Conservation (phyloP, 1,140 invertebrate genomes). For the Scaptodrosophila lebanonensis region DNA sequence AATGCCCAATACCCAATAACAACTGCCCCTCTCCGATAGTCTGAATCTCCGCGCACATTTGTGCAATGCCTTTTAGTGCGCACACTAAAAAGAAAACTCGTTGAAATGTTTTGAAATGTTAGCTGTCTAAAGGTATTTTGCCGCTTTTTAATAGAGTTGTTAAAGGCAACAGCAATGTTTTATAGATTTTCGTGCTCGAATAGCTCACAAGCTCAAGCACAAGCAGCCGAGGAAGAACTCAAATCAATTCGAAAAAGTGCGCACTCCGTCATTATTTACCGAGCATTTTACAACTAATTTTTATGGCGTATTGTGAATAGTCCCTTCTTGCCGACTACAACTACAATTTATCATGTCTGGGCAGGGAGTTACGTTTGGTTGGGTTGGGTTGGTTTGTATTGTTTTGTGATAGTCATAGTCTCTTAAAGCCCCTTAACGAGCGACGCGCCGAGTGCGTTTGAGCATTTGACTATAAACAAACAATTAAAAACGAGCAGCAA, state of each 20-base stretch:
- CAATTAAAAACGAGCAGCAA: conserved; percentile 57
- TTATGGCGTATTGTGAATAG: conserved; percentile 64
- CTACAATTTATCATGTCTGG: conserved; percentile 63
- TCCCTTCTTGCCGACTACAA: conserved; percentile 45
- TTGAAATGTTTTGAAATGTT: conserved; percentile 55
- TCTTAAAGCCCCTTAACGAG: conserved; percentile 57
- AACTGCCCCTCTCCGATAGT: too few species aligned
- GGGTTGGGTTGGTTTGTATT: too few species aligned
- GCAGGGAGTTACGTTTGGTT: too few species aligned
- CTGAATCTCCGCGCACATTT: conserved; percentile 5
- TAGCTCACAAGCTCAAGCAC: too few species aligned
- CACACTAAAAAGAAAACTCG: conserved; percentile 29
- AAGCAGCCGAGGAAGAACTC: too few species aligned
- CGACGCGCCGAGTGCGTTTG: conserved; percentile 40
- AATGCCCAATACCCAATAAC: too few species aligned
- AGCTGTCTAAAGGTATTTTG: conserved; percentile 14
- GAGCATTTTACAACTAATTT: conserved; percentile 42
- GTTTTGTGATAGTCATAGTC: too few species aligned
- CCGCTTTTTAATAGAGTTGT: conserved; percentile 57
- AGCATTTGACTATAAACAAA: conserved; percentile 62
- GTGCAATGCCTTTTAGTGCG: conserved; percentile 27
- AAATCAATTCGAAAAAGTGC: conserved; percentile 62
- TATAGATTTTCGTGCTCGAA: conserved; percentile 61
- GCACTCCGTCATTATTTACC: conserved; percentile 1
- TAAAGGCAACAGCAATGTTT: conserved; percentile 57